Base-by-base conservation (phyloP, 2,888 invertebrate genomes). In the Xiphydria camelus region DNA sequence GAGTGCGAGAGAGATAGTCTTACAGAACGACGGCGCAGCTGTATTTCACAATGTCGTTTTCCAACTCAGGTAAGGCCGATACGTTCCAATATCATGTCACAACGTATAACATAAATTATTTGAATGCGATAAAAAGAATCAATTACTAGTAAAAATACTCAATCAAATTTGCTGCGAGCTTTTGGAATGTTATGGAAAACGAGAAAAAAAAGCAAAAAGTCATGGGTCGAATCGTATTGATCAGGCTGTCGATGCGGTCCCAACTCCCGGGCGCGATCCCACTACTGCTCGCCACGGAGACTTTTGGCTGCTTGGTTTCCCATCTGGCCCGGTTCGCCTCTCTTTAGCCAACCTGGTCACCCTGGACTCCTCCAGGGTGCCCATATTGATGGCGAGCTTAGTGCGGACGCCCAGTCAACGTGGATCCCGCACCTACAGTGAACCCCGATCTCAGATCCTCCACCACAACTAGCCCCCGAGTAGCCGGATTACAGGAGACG, bases 221-320 rank as follows among this genome's bases (percentile, higher is more conserved):
- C 79, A 79, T 80, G 78, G 82, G 89, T 89, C 83, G 84, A 80
- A 83, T 82, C 87, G 70, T 89, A 78, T 89, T 83, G 84, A 82
- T 79, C 84, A 80, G 90, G 94, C 93, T 94, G 87, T 80, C 81
- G 84, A 83, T 87, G 85, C 87, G 84, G 83, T 82, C 84, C 83
- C 88, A n/a, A 91, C 92, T 94, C 94, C 91, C 89, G 86, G 90
- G 87, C 91, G 94, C 94, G 88, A 90, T 91, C 93, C 94, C 91
- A 89, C 92, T 93, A 94, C 94, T 93, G 93, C 90, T 83, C 87
- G 84, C 91, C 93, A 90, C 92, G 93, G 92, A 86, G 89, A 90
- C 92, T 95, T 93, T 94, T 94, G 93, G 92, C 93, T 95, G 94
- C 94, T 94, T 90, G 87, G 91, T 94, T 91, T 89, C 94, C 91